These are phyloP conservation scores for Drosophila yooni DNA, from an alignment of 2,888 invertebrate species.

Conservation along the genomic window DNA sequence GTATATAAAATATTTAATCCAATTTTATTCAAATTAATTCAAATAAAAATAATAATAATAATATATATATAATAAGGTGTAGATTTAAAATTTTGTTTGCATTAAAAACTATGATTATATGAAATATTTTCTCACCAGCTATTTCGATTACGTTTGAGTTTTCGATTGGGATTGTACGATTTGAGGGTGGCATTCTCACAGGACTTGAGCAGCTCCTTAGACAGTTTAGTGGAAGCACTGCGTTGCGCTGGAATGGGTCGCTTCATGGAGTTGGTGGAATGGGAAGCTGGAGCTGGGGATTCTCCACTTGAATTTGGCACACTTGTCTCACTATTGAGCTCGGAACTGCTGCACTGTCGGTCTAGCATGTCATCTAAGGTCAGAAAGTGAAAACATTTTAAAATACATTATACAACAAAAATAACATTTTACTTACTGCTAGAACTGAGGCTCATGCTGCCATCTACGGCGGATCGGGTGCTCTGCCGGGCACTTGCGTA, in stretches of 20 bases:
- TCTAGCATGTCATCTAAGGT: slow-evolving; percentile 77
- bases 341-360: slow-evolving; percentile 74
- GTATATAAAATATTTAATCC: background rate
- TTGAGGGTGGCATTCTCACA: slow-evolving; percentile 80
- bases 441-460: slow-evolving; percentile 73
- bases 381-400: background rate
- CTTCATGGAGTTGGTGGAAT: slow-evolving; percentile 75
- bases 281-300: slow-evolving; percentile 54
- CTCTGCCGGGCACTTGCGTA: slow-evolving; percentile 81
- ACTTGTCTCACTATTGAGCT: slow-evolving; percentile 72
- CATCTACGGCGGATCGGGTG: slow-evolving; percentile 65
- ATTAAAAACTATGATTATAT: background rate
- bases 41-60: background rate
- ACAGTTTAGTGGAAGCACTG: slow-evolving; percentile 61
- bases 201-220: slow-evolving; percentile 73
- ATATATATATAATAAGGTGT: background rate
- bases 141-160: slow-evolving; percentile 83
- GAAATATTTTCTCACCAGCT: slow-evolving; percentile 70
- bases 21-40: background rate
- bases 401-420: too few relatives aligned
- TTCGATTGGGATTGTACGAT: slow-evolving; percentile 85
- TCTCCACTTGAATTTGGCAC: slow-evolving; percentile 76
- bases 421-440: slow-evolving; percentile 65
- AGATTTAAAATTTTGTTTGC: background rate
- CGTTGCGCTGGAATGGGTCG: slow-evolving; percentile 80